Base-by-base conservation (phyloP, 35 echinoderm and acorn worm species). In the Holothuria glaberrima region DNA sequence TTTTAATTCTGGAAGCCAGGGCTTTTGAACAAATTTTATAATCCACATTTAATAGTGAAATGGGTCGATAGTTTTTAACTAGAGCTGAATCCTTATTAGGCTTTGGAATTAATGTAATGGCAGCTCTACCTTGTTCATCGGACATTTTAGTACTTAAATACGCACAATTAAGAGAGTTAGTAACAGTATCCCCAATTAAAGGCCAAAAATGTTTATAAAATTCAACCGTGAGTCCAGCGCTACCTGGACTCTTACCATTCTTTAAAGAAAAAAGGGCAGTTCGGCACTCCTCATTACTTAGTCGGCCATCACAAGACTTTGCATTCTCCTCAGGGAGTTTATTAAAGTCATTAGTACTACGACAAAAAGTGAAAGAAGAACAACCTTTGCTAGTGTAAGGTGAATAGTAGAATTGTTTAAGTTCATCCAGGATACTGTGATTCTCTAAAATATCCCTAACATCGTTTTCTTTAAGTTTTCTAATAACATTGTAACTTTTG, bases 211-310 rank as follows among this genome's bases (percentile, higher is more conserved):
- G n/a, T 19, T 68, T 68, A 68, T 68, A 68, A 26, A 68, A 68
- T 27, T 68, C n/a, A 25, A 68, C n/a, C 6, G n/a, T n/a, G 5
- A 86, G 33, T 19, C 83, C 83, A 66, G 67, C 61, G 34, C 59
- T 86, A 68, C 83, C 83, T 12, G 83, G 83, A 24, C 38, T 31
- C 59, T 86, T 86, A 24, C 31, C 31, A 19, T 86, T 86, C 6
- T 19, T 9, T 28, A 86, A 31, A 7, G 83, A 86, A 38, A 25
- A 33, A n/a, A 86, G 16, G 16, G 83, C 56, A 12, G 3, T 86
- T 9, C 33, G 9, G 30, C 30, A 77, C 12, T 77, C 73, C 12
- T 77, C 73, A 77, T 12, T 17, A 77, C 31, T 45, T 9, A 77
- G 73, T 7, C 12, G 21, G 36, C 73, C 73, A 38, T 77, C 33